Evolutionary conservation across 2,113 vertebrate genomes (phyloP), one percentile per base, ranked within the genome.

Genomic region (Pituophis catenifer): DNA sequence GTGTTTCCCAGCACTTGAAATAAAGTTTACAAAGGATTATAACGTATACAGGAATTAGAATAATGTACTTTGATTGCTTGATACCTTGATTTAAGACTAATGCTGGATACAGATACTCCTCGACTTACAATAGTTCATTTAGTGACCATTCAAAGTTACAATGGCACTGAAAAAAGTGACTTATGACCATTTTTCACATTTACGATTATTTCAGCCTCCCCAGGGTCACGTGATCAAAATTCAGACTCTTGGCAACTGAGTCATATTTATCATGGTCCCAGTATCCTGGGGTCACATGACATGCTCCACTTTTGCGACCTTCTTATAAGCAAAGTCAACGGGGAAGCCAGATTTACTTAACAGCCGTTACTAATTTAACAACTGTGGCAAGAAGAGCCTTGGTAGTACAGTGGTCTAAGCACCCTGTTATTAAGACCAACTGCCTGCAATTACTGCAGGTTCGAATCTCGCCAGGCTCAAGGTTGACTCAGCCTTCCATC

Each of bases 21-120:
- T 19, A 75, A 75, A 75, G 70, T n/a, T 6, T 38, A 8, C n/a
- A 81, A 44, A 81, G 17, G 8, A 48, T 33, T 44, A 4, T 23
- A 75, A 48, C 15, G 2, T 13, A 8, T 52, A 1, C 3, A 90
- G n/a, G 23, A 3, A 53, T 89, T 44, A 90, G 26, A 58, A 81
- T 1, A 54, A 8, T 65, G 0, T 0, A 8, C 91, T 93, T 94
- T 92, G 29, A 44, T 86, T 88, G 89, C 75, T 65, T 1, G 91
- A 90, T 48, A 95, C 3, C 17, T 29, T 93, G 88, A 44, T 92
- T 90, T 89, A 92, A 93, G 17, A 70, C 65, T 70, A n/a, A n/a
- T 70, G 29, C 13, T n/a, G 65, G 29, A 15, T 29, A 29, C 24
- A 12, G 59, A 10, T 62, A 62, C 0, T n/a, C 29, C 5, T n/a